Evolutionary conservation across 37 sponge, comb jelly and placozoan genomes (phyloP), one percentile per base, ranked within the genome.

Genomic region (Crambe crambe): DNA sequence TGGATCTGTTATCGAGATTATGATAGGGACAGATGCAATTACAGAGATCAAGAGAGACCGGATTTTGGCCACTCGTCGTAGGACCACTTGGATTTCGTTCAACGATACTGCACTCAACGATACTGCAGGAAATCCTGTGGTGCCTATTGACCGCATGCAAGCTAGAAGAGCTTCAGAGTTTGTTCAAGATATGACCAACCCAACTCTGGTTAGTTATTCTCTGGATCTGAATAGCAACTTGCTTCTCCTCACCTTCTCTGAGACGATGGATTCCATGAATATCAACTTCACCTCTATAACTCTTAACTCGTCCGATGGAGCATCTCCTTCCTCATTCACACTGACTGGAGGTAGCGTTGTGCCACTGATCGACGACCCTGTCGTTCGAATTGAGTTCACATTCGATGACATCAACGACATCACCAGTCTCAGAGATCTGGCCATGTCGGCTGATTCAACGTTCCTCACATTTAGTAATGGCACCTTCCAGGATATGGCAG

Each of bases 211-310:
- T 4, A 35, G 26, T 17, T 93, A 78, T 66, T 62, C 82, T 32
- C 76, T 96, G 9, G 91, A 96, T 41, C 67, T 90, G 31, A 70
- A 93, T 57, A 68, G 81, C 36, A 82, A 87, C 38, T 58, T 58
- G 12, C 78, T 96, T 31, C 29, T 35, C 23, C 73, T 96, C 3
- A 95, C 90, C 1, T 95, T 95, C 70, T 77, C 89, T 29, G 96
- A 95, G 74, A 80, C 85, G 2, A 81, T 95, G 42, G 72, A 92
- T 73, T 51, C 62, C 9, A 44, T 66, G 1, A 74, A 78, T 0
- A 37, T 95, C 32, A 70, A 80, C 40, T 76, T 89, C 31, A 42
- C 83, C 23, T 57, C 59, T 10, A 77, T 95, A 40, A 87, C 92
- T 38, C 61, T 95, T 17, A 51, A 43, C 29, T 76, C 81, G 3